These are phyloP conservation scores for Dendrolimus punctatus DNA, from an alignment of 1,140 invertebrate species.

Conservation along the genomic window DNA sequence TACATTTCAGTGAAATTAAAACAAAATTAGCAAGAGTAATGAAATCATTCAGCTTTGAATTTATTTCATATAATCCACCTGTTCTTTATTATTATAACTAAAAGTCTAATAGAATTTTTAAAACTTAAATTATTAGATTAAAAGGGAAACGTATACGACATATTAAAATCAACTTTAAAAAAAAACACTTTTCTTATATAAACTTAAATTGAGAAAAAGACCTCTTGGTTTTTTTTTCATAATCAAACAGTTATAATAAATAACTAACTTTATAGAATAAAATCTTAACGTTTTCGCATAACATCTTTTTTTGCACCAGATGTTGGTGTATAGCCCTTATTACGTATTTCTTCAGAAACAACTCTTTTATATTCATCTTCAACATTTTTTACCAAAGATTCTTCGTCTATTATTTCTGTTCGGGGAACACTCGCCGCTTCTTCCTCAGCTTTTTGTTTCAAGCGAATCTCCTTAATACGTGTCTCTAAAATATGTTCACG, in stretches of 20 bases:
- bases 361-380: conserved; percentile 37
- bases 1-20: too few species aligned
- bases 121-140: too few species aligned
- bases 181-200: neutral
- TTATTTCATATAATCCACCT: too few species aligned
- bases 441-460: conserved; percentile 53
- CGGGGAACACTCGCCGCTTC: conserved; percentile 4
- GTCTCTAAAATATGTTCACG: conserved; percentile 91
- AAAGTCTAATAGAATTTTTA: too few species aligned
- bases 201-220: neutral
- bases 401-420: conserved; percentile 19
- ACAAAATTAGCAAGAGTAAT: too few species aligned
- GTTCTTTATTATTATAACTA: too few species aligned
- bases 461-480: conserved; percentile 80
- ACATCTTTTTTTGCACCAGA: neutral
- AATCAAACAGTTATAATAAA: too few species aligned
- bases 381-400: conserved; percentile 15
- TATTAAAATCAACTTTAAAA: neutral
- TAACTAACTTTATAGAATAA: neutral
- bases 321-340: neutral
- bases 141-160: too few species aligned
- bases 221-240: too few species aligned
- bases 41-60: too few species aligned
- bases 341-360: conserved; percentile 24
- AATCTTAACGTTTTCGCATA: conserved; percentile 7